Evolutionary conservation across 2,113 vertebrate species (phyloP).

Genomic region (Thermophis baileyi): DNA sequence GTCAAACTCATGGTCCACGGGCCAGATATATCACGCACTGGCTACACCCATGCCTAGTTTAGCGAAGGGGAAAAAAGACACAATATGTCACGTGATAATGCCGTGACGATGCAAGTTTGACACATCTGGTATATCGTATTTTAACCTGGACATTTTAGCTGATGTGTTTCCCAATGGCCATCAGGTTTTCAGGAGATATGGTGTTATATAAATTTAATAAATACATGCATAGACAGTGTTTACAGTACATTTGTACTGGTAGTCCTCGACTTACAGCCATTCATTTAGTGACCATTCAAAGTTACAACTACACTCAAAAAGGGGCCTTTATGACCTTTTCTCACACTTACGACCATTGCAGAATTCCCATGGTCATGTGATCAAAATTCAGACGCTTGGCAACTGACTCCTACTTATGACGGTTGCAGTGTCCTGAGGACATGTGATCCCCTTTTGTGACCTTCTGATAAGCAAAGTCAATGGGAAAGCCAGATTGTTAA

Average conservation of each 20-base stretch:
- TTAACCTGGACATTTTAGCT: background rate
- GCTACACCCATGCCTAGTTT: too few species aligned
- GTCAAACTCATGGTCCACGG: too few species aligned
- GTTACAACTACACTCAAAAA: too few species aligned
- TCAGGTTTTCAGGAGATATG: background rate
- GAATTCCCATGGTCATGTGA: background rate
- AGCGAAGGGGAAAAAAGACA: too few species aligned
- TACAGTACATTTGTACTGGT: background rate
- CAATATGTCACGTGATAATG: too few species aligned
- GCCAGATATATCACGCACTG: too few species aligned
- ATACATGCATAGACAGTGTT: background rate
- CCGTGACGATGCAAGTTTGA: too few species aligned
- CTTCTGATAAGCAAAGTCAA: background rate
- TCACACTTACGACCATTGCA: too few species aligned
- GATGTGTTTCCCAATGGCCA: background rate
- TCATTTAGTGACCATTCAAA: background rate
- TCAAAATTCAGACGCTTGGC: background rate
- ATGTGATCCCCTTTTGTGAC: background rate
- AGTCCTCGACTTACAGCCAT: background rate
- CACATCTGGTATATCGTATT: background rate
- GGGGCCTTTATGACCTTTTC: too few species aligned
- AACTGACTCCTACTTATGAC: too few species aligned
- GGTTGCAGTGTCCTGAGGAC: background rate
- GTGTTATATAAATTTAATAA: background rate
- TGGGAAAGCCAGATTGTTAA: background rate